phyloP scores from a whole-genome alignment of 2,797 vertebrate species.

The Spinus olivaceus region DNA sequence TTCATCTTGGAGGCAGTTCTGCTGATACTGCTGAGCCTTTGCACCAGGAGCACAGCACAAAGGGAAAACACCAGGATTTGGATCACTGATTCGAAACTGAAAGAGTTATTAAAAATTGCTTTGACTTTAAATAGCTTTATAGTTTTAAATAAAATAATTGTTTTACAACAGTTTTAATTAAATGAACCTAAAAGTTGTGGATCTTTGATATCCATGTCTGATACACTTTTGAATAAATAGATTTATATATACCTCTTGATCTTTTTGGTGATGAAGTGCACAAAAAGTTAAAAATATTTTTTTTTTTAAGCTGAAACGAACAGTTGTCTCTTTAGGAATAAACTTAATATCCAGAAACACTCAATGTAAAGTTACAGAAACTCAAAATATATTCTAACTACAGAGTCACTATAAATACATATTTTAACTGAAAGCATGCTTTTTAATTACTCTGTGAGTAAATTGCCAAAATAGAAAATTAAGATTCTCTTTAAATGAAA shows the following conservation, averaged over 20 bases:
- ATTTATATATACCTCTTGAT: slow-evolving; percentile 68
- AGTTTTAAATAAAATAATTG: slow-evolving; percentile 68
- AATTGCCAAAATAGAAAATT: slow-evolving; percentile 35
- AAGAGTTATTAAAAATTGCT: slow-evolving; percentile 14
- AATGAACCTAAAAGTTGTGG: slow-evolving; percentile 63
- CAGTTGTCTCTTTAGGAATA: slow-evolving; percentile 48
- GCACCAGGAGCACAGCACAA: neutral
- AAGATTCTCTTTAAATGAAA: slow-evolving; percentile 62
- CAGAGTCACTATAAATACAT: slow-evolving; percentile 61
- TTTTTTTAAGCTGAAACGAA: slow-evolving; percentile 56
- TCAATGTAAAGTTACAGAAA: slow-evolving; percentile 58
- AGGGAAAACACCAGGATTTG: neutral
- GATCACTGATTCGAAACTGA: neutral
- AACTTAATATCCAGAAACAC: slow-evolving; percentile 55
- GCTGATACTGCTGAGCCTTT: neutral
- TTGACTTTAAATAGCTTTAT: slow-evolving; percentile 55
- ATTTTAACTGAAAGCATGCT: slow-evolving; percentile 65
- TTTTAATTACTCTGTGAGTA: slow-evolving; percentile 37
- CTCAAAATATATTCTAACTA: slow-evolving; percentile 48
- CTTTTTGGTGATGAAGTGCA: slow-evolving; percentile 66
- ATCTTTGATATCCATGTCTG: slow-evolving; percentile 63
- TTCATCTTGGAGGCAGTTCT: neutral
- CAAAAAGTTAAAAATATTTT: neutral
- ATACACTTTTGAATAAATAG: slow-evolving; percentile 76
- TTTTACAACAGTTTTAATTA: slow-evolving; percentile 73